Percentiles rank a stretch among this genome's conserved stretches.
phyloP scores from a whole-genome alignment of 2,113 vertebrate species.

The Myotis brandtii region DNA sequence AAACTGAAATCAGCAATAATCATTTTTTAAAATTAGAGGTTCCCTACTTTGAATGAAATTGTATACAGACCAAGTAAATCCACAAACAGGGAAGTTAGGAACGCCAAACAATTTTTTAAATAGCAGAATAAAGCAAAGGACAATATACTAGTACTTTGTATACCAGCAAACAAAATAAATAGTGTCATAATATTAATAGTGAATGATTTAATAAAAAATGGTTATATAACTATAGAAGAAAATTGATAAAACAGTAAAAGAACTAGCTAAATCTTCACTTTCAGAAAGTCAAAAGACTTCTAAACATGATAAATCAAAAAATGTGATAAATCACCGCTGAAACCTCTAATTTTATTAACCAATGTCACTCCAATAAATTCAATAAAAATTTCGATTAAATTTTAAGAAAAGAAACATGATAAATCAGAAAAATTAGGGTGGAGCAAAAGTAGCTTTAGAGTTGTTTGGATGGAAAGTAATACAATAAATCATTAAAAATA shows the following conservation, averaged over 20 bases:
- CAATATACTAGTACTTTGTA: not conserved
- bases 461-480: not conserved
- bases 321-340: not conserved
- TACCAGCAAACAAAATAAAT: conserved; percentile 14
- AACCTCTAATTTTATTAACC: not conserved
- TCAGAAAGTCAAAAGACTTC: not conserved
- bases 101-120: not conserved
- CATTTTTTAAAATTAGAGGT: not conserved
- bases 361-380: not conserved
- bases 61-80: not conserved
- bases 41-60: conserved; percentile 1
- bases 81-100: not conserved
- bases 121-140: not conserved
- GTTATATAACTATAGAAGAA: not conserved
- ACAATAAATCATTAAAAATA: not conserved
- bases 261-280: conserved; percentile 23
- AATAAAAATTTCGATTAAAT: not conserved
- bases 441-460: not conserved
- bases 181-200: not conserved
- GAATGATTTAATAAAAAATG: conserved; percentile 36
- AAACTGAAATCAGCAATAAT: not conserved
- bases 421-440: not conserved
- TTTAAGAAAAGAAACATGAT: not conserved
- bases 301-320: conserved; percentile 19
- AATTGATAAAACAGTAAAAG: not conserved